phyloP scores from a whole-genome alignment of 2,797 vertebrate genomes.

The Decapterus maruadsi region DNA sequence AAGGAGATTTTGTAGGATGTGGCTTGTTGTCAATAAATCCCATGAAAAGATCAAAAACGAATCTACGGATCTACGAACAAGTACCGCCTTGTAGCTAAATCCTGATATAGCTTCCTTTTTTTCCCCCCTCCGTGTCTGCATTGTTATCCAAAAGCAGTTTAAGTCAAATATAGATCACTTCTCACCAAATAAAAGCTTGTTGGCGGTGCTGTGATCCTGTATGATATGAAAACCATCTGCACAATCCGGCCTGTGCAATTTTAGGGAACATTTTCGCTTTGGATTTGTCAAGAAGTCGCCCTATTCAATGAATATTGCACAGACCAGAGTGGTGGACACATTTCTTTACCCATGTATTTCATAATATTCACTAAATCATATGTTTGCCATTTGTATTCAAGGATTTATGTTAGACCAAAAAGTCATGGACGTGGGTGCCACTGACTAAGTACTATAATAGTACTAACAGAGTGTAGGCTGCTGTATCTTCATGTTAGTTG shows the following conservation, averaged over 20 bases:
- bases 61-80: slow-evolving; percentile 3
- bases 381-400: not conserved
- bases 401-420: not conserved
- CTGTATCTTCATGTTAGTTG: slow-evolving; percentile 1
- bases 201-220: not conserved
- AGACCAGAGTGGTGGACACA: not conserved
- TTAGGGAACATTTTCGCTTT: slow-evolving; percentile 16
- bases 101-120: slow-evolving; percentile 5
- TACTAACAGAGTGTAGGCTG: not conserved
- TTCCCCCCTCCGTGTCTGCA: slow-evolving; percentile 1
- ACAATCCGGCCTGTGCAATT: slow-evolving; percentile 17
- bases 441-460: not conserved
- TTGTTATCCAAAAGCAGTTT: slow-evolving; percentile 9
- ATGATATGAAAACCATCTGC: slow-evolving; percentile 38
- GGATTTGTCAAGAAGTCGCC: slow-evolving; percentile 4
- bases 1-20: slow-evolving; percentile 38
- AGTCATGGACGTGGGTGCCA: not conserved
- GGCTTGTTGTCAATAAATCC: slow-evolving; percentile 16
- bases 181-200: slow-evolving; percentile 16
- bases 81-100: not conserved
- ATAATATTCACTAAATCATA: not conserved
- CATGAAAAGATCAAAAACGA: not conserved
- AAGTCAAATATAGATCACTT: slow-evolving; percentile 22
- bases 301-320: slow-evolving; percentile 12
- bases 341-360: slow-evolving; percentile 3